phyloP scores from a whole-genome alignment of 2,113 vertebrate species.

The Furnarius figulus region DNA sequence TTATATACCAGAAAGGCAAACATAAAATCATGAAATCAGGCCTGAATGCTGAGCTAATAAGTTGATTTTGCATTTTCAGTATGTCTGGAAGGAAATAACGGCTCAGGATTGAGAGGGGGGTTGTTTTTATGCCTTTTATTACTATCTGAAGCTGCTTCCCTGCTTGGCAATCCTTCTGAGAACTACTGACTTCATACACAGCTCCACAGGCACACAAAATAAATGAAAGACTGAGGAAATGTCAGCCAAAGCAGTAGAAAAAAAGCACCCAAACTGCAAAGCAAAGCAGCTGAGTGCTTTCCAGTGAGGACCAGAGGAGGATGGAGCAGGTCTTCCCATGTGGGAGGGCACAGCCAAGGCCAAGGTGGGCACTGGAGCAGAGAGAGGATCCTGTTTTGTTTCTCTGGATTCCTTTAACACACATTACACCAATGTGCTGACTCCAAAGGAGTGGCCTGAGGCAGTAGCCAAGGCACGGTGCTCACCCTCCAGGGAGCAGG shows the following conservation, averaged over 20 bases:
- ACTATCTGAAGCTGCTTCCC: not conserved
- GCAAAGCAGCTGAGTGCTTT: not conserved
- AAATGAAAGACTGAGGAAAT: not conserved
- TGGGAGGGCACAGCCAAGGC: no score
- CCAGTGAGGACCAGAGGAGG: not conserved
- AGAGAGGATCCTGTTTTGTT: no score
- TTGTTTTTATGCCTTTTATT: not conserved
- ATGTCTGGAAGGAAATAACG: not conserved
- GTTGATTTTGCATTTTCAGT: constrained; percentile 13
- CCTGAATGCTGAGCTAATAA: constrained; percentile 41
- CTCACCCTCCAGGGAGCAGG: no score
- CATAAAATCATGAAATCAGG: constrained; percentile 55
- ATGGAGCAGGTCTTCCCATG: not conserved
- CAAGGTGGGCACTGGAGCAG: no score
- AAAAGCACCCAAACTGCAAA: not conserved
- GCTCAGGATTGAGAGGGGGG: not conserved
- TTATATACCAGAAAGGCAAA: constrained; percentile 17
- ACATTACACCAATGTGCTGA: no score
- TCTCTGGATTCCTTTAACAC: no score
- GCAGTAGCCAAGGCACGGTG: no score
- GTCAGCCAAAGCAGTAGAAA: not conserved
- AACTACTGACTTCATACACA: not conserved
- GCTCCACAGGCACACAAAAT: not conserved
- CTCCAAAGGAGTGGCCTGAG: no score
- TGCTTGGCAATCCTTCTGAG: constrained; percentile 9